Evolutionary conservation across 2,113 vertebrate genomes (phyloP), one percentile per base, ranked within the genome.

Genomic region (Panthera tigris): DNA sequence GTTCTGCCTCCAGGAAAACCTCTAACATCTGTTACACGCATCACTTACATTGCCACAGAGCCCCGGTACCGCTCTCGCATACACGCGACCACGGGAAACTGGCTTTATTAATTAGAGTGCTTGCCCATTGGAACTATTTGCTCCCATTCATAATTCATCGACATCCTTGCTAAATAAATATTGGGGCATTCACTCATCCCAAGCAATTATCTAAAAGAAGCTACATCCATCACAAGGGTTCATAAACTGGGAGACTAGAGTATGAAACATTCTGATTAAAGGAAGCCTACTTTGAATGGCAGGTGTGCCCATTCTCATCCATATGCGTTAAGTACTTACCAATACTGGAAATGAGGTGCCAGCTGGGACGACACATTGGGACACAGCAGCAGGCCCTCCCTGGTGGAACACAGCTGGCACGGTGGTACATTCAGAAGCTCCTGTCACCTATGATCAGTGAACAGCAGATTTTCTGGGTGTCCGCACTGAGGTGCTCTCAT

Each of bases 111-210:
- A 98, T 97, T 95, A 97, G 31, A 61, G 55, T 41, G 48, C 61
- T 94, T 94, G 88, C 84, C 92, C 92, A 80, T 0, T 91, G 96
- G 94, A 98, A 97, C 94, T n/a, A 73, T 78, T 83, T 80, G 52
- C 66, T 7, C 82, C 96, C 81, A 89, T 97, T 98, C 94, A 97
- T 93, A 98, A 98, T 94, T 96, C 97, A 96, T 89, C 2, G 81
- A 61, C 97, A 97, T 86, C 65, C 61, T 89, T 82, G 69, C 94
- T 96, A 96, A 97, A 92, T 96, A 98, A 97, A 98, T 97, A 98
- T 74, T 96, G 84, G 96, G 39, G 52, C 80, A 93, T 88, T 97
- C 95, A 94, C 66, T 95, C 96, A 94, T 95, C 85, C 88, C 71
- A 79, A 91, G 85, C 90, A 96, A 96, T 95, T 98, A 97, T 89